phyloP scores from a whole-genome alignment of 2,888 invertebrate genomes.

The Epirrita christyi region DNA sequence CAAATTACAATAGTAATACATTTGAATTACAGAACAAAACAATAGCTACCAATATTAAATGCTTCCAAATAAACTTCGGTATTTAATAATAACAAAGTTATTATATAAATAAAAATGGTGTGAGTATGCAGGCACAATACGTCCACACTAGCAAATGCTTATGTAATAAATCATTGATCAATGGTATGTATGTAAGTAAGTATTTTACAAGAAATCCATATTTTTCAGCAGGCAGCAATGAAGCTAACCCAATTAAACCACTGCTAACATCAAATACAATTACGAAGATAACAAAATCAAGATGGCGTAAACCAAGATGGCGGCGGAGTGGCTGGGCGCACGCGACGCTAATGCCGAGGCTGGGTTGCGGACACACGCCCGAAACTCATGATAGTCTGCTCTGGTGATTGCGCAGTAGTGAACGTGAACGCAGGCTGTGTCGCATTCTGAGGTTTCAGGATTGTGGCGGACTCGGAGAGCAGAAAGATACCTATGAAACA shows the following conservation, averaged over 20 bases:
- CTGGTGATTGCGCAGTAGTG: slow-evolving; percentile 96
- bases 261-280: slow-evolving; percentile 38
- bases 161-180: not conserved
- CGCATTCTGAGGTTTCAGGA: slow-evolving; percentile 83
- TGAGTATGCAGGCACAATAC: not conserved
- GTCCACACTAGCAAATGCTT: not conserved
- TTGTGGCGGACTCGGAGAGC: slow-evolving; percentile 90
- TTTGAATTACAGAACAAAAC: too few relatives aligned
- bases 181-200: not conserved
- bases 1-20: too few relatives aligned
- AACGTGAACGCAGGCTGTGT: slow-evolving; percentile 90
- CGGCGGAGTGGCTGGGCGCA: slow-evolving; percentile 72
- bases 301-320: slow-evolving; percentile 74
- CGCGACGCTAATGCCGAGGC: slow-evolving; percentile 90
- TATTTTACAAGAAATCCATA: not conserved
- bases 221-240: not conserved
- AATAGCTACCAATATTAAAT: too few relatives aligned
- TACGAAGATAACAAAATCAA: slow-evolving; percentile 63
- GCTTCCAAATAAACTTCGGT: too few relatives aligned
- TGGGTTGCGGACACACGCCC: slow-evolving; percentile 91
- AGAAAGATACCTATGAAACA: slow-evolving; percentile 84
- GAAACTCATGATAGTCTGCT: slow-evolving; percentile 92
- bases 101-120: not conserved
- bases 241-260: slow-evolving; percentile 8
- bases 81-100: not conserved